A percentile compares a stretch with the other conserved stretches of the same genome.
These are phyloP conservation scores for Caenorhabditis remanei DNA, from an alignment of 1,140 invertebrate species.

Conservation along the genomic window DNA sequence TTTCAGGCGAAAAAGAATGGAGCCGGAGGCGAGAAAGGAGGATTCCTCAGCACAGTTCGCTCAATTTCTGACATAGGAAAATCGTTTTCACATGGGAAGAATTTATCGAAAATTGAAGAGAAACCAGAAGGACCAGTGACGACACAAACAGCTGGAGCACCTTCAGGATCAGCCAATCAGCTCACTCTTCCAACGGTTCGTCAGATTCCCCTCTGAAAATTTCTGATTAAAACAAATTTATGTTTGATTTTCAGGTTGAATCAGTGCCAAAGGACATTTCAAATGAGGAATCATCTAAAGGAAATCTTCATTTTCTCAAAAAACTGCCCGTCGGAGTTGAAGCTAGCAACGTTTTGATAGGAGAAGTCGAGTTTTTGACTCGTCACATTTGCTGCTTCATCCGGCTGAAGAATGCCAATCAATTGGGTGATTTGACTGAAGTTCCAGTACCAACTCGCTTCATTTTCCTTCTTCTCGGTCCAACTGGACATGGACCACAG, in stretches of 20 bases:
- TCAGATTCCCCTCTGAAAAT: background rate
- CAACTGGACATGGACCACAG: slow-evolving; percentile 85
- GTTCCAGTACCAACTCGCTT: slow-evolving; percentile 96
- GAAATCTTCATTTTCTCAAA: slow-evolving; percentile 92
- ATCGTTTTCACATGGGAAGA: slow-evolving; percentile 94
- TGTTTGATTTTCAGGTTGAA: slow-evolving; percentile 65
- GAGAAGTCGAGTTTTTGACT: slow-evolving; percentile 95
- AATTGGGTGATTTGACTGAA: slow-evolving; percentile 94
- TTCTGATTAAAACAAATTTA: background rate
- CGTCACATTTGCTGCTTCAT: slow-evolving; percentile 92
- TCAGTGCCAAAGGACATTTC: slow-evolving; percentile 74
- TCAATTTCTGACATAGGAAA: slow-evolving; percentile 95
- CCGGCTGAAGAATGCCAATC: slow-evolving; percentile 87
- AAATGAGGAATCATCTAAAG: slow-evolving; percentile 80
- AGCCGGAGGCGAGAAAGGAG: slow-evolving; percentile 82
- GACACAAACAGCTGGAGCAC: slow-evolving; percentile 19
- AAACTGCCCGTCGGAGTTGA: slow-evolving; percentile 97
- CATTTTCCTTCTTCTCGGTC: slow-evolving; percentile 92
- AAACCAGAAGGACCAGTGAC: slow-evolving; percentile 40
- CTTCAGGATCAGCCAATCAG: slow-evolving; percentile 16
- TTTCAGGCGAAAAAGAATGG: slow-evolving; percentile 80
- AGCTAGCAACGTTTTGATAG: slow-evolving; percentile 95
- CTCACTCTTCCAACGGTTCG: slow-evolving; percentile 27
- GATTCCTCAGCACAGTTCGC: slow-evolving; percentile 90
- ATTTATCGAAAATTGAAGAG: slow-evolving; percentile 80